These are phyloP conservation scores for Pithys albifrons DNA, from an alignment of 2,113 vertebrate genomes.

Conservation along the genomic window DNA sequence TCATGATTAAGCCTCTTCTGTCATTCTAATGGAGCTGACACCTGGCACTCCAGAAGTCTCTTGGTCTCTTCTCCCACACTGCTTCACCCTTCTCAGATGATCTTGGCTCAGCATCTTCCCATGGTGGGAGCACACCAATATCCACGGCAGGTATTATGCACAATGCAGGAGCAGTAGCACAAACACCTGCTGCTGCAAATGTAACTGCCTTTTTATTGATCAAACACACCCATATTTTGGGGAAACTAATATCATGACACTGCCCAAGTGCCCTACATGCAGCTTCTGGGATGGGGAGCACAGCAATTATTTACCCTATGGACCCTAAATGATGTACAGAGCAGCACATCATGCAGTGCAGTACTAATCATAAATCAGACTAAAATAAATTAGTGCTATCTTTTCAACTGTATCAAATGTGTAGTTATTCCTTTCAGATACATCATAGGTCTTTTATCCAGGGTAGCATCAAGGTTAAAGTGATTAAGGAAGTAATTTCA, in stretches of 20 bases:
- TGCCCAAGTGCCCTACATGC: not conserved
- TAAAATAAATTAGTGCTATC: conserved; percentile 52
- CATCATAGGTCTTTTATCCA: conserved; percentile 26
- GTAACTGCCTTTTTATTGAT: not conserved
- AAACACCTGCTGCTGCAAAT: not conserved
- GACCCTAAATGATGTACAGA: not conserved
- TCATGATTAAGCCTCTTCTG: not conserved
- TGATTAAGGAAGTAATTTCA: conserved; percentile 63
- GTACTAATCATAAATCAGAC: conserved; percentile 38
- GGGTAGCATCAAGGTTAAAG: conserved; percentile 66
- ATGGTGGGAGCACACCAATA: accelerated
- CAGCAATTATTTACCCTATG: conserved; percentile 8
- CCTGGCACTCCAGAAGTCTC: not conserved
- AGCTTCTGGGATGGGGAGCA: not conserved
- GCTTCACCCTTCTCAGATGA: not conserved
- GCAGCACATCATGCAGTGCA: not conserved
- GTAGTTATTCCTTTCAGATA: conserved; percentile 43
- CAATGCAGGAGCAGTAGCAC: not conserved
- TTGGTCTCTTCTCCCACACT: not conserved
- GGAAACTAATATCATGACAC: not conserved
- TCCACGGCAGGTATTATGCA: not conserved
- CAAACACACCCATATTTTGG: not conserved
- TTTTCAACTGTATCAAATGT: conserved; percentile 48
- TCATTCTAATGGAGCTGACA: not conserved
- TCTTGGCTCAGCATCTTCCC: not conserved